These are phyloP conservation scores for Propithecus perrieri DNA, from an alignment of 2,797 vertebrate species.

Conservation along the genomic window DNA sequence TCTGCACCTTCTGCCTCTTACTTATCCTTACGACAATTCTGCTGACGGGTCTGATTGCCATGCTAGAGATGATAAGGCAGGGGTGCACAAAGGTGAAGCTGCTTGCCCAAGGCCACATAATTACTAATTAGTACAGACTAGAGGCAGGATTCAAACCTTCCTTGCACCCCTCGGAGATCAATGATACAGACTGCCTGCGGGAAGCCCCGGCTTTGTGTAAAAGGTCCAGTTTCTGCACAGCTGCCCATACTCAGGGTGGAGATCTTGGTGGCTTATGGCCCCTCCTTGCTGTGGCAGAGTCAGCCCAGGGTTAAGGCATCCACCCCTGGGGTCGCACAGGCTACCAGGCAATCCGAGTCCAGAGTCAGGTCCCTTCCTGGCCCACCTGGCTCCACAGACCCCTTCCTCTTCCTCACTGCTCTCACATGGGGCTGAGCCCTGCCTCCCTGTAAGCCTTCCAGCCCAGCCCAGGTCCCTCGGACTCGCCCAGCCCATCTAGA, in stretches of 20 bases:
- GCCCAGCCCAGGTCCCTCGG: background rate
- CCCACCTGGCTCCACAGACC: background rate
- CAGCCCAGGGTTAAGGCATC: slow-evolving; percentile 14
- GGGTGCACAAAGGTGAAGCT: background rate
- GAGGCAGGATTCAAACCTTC: background rate
- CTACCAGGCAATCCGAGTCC: background rate
- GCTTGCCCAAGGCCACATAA: background rate
- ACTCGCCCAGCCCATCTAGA: background rate
- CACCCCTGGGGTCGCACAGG: background rate
- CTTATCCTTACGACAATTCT: background rate
- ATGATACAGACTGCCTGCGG: background rate
- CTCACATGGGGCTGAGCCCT: background rate
- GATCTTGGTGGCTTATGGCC: background rate
- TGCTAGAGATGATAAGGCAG: background rate
- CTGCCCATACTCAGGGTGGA: background rate
- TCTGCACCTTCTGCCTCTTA: background rate
- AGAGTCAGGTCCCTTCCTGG: background rate
- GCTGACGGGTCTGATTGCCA: background rate
- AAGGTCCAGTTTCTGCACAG: background rate
- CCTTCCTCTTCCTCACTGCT: background rate
- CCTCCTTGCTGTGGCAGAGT: background rate
- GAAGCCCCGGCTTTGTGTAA: background rate
- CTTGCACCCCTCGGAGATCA: background rate
- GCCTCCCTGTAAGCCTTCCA: background rate
- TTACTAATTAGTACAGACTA: slow-evolving; percentile 3